Conservation (phyloP, 2,888 invertebrate genomes). For the Eledona agricola region DNA sequence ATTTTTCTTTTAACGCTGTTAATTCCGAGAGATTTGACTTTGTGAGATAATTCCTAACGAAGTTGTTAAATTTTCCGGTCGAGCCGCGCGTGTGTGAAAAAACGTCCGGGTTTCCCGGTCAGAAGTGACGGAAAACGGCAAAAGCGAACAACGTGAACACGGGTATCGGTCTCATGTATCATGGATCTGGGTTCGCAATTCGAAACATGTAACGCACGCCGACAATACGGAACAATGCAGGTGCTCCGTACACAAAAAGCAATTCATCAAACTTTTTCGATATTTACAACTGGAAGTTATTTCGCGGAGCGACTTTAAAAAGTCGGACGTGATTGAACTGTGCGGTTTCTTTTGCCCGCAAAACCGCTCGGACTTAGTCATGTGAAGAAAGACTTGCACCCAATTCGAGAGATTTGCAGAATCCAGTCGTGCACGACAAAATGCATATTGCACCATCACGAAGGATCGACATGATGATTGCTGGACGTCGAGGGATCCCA, state of each 20-base stretch:
- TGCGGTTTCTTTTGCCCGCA: conserved; percentile 30
- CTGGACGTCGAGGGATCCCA: conserved; percentile 1
- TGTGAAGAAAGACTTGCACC: conserved; percentile 42
- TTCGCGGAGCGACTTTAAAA: conserved; percentile 27
- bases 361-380: conserved; percentile 35
- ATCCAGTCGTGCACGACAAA: conserved; percentile 42
- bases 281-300: conserved; percentile 33
- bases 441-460: conserved; percentile 42
- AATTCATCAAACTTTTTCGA: conserved; percentile 30
- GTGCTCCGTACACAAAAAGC: conserved; percentile 20
- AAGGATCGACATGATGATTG: conserved; percentile 23
- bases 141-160: conserved; percentile 6
- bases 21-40: too few relatives aligned
- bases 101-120: too few relatives aligned
- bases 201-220: conserved; percentile 20
- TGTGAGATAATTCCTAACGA: too few relatives aligned
- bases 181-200: too few relatives aligned
- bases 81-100: too few relatives aligned
- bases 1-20: too few relatives aligned
- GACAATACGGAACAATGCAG: conserved; percentile 27
- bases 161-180: conserved; percentile 2
- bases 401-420: conserved; percentile 41
- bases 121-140: too few relatives aligned
- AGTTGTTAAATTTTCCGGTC: too few relatives aligned
- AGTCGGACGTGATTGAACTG: conserved; percentile 36